A percentile compares a stretch with the other conserved stretches of the same genome.
Conservation (phyloP, 2,888 invertebrate genomes). For the Ecdyonurus torrentis region DNA sequence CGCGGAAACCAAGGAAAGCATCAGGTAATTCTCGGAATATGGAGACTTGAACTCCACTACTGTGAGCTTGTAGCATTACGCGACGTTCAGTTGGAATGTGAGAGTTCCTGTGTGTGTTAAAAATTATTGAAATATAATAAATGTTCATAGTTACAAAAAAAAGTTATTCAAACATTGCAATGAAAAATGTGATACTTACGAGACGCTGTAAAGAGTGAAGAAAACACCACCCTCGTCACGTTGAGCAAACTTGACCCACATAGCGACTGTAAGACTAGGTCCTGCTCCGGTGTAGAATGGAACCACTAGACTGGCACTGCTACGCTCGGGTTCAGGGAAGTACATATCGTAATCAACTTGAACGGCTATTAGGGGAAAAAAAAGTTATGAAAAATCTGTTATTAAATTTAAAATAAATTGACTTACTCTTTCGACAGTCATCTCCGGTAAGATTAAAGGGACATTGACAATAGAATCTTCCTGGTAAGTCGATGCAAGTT, state of each 20-base stretch:
- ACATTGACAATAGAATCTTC: constrained; percentile 88
- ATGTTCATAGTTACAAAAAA: no score
- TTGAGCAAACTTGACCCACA: constrained; percentile 94
- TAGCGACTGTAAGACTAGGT: constrained; percentile 69
- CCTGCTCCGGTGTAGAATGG: constrained; percentile 69
- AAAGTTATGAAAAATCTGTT: constrained; percentile 8
- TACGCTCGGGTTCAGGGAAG: constrained; percentile 80
- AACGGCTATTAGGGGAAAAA: constrained; percentile 43
- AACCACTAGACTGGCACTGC: constrained; percentile 82
- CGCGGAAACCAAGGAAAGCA: constrained; percentile 76
- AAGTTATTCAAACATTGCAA: no score
- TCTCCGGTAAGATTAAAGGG: constrained; percentile 93
- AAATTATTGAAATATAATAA: background rate
- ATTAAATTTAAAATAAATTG: no score
- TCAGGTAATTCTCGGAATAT: constrained; percentile 77
- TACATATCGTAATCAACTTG: constrained; percentile 96
- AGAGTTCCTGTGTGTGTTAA: constrained; percentile 40
- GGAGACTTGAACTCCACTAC: constrained; percentile 82
- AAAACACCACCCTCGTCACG: constrained; percentile 85
- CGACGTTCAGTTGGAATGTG: constrained; percentile 60
- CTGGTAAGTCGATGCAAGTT: constrained; percentile 78
- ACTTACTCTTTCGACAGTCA: constrained; percentile 84
- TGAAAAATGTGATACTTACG: constrained; percentile 38
- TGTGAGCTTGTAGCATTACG: constrained; percentile 78
- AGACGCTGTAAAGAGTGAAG: constrained; percentile 81